Evolutionary conservation across 2,113 vertebrate species (phyloP).

Genomic region (Guaruba guarouba): DNA sequence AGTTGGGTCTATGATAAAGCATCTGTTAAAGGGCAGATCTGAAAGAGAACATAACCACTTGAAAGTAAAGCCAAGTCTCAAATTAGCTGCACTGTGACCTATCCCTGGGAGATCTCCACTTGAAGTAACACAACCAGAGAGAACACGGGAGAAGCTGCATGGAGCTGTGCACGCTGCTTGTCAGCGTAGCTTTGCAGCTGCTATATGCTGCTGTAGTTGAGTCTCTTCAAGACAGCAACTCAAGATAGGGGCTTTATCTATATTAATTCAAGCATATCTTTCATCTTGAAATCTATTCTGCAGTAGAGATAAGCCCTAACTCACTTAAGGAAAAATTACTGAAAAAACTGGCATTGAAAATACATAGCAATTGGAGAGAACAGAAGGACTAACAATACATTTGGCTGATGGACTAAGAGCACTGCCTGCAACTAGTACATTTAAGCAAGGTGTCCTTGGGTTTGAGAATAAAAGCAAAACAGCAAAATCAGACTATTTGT

Average conservation of each 20-base stretch:
- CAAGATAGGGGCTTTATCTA: neutral
- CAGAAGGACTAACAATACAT: neutral
- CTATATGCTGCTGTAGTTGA: neutral
- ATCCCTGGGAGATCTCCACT: neutral
- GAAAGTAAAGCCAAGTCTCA: constrained; percentile 26
- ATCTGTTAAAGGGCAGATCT: neutral
- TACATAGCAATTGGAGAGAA: neutral
- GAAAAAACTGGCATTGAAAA: neutral
- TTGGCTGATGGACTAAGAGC: neutral
- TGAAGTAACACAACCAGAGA: neutral
- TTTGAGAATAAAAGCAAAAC: neutral
- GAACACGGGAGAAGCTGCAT: rapidly evolving
- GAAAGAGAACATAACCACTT: neutral
- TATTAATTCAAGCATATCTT: neutral
- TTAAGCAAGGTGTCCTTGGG: neutral
- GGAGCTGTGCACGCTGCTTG: neutral
- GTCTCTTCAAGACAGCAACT: neutral
- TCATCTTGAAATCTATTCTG: neutral
- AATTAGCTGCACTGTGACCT: neutral
- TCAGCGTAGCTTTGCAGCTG: neutral
- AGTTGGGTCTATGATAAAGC: constrained; percentile 21
- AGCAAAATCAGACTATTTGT: neutral
- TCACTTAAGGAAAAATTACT: neutral
- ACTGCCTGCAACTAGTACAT: neutral
- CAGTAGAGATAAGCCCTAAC: neutral